Base-by-base conservation (phyloP, 2,888 invertebrate species). In the Ectemnius continuus region DNA sequence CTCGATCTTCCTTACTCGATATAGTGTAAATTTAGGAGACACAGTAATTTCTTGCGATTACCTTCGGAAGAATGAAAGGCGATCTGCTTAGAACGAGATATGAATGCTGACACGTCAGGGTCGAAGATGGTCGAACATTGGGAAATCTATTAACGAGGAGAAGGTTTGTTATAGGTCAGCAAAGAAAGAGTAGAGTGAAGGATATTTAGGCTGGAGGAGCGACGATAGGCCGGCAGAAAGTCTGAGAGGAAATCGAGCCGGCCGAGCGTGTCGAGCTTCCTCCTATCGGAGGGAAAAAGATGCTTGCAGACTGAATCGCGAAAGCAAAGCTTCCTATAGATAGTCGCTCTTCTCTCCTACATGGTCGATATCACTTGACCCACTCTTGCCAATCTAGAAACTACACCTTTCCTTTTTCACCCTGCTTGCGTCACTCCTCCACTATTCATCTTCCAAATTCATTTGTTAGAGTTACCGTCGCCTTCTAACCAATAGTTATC, bases 321-420 rank as follows among this genome's bases (percentile, higher is more conserved):
- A 76, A 77, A 64, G 64, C 67, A 56, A 77, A 77, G 58, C 67
- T 69, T 75, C 36, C 69, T 72, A 60, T 75, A 72, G 52, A 63
- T 56, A 36, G 36, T 36, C 6, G 47, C 65, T 65, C 69, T 47
- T 58, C 48, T 61, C 48, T 61, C 48, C 59, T 58, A 46, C 67
- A 76, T 77, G 82, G 81, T 88, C 88, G 78, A 88, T 88, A 87
- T 82, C 81, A 81, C 88, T 87, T 86, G 86, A 87, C 85, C 86
- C 83, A 83, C 83, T 87, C 79, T 76, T 81, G 68, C 60, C 59
- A 71, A 74, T 67, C 68, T 67, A 63, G 60, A 69, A 82, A 75
- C 71, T 69, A 57, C 67, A 74, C 61, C 67, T 63, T 65, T 61
- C 62, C 64, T 68, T 66, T 70, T 69, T 26, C 68, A 57, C 18